Evolutionary conservation across 2,797 vertebrate genomes (phyloP), one percentile per base, ranked within the genome.

Genomic region (Lates japonicus): DNA sequence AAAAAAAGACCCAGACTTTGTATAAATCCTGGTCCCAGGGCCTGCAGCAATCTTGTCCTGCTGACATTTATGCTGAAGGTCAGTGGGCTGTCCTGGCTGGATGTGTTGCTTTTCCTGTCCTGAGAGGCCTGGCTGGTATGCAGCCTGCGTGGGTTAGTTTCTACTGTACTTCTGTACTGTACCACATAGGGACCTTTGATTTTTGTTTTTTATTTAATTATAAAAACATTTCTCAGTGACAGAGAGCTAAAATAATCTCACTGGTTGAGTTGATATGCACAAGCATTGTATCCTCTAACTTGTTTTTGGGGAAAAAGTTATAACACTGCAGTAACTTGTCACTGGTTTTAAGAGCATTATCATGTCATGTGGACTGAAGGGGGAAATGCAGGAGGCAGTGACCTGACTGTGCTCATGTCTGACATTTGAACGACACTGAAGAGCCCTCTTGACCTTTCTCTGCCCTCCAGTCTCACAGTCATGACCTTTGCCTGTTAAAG

Each of bases 31-130:
- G 1, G 35, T 48, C 17, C 17, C 1, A 2, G 7, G 51, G 4
- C 2, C 9, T 33, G 10, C 72, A 3, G 52, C 78, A 33, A 49
- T 52, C 55, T 12, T 86, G 83, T 87, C 86, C 88, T 61, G 69
- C 69, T 93, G 90, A 89, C 86, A 93, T 93, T 94, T 91, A 63
- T 70, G 7, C 54, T 88, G 84, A 92, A 92, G 88, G 91, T 92
- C 85, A 65, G 49, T 20, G 80, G 82, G 74, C 70, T 77, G 74
- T 87, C 69, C 70, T 80, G 46, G 71, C 83, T 82, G 84, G 48
- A 83, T 58, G 20, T 88, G 94, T 95, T 96, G 89, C 96, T 97
- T 97, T 97, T 97, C 95, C 80, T 87, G 90, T 90, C 88, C 66
- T 48, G 10, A 42, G 65, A 64, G 71, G 19, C 86, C 80, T 84